Conservation (phyloP, 2,888 invertebrate genomes). For the Cistogaster globosa region DNA sequence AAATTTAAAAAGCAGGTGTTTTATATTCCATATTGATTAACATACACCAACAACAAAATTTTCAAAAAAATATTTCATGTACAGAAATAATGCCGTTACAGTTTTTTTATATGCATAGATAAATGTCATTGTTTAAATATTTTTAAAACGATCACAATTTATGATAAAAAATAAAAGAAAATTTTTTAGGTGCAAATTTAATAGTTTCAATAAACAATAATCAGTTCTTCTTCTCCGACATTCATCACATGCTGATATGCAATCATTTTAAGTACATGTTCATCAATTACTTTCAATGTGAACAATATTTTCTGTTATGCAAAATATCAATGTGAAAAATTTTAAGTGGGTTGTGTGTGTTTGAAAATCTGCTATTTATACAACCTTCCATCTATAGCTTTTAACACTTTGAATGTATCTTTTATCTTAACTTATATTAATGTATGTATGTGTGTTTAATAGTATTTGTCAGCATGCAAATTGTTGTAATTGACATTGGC, state of each 20-base stretch:
- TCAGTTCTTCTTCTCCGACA: background rate
- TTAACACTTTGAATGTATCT: background rate
- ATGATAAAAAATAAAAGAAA: background rate
- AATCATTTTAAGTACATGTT: slow-evolving; percentile 16
- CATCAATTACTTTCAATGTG: slow-evolving; percentile 46
- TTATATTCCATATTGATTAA: too few species aligned
- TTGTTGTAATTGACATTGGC: slow-evolving; percentile 61
- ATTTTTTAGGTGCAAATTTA: background rate
- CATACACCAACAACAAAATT: too few species aligned
- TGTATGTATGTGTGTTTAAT: slow-evolving; percentile 10
- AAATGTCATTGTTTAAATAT: too few species aligned
- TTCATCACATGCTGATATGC: too few species aligned
- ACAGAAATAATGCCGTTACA: too few species aligned
- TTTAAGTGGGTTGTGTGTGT: slow-evolving; percentile 10
- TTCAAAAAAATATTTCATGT: too few species aligned
- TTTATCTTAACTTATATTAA: background rate
- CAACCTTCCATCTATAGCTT: background rate
- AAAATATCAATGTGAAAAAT: slow-evolving; percentile 5
- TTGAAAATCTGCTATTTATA: background rate
- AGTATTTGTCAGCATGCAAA: slow-evolving; percentile 39
- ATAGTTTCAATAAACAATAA: background rate
- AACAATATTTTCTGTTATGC: slow-evolving; percentile 19
- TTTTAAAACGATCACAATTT: too few species aligned
- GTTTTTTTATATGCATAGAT: too few species aligned
- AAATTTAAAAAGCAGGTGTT: too few species aligned